A percentile compares a stretch with the other conserved stretches of the same genome.
Conservation (phyloP, 1,140 invertebrate genomes). For the roundworm (Caenorhabditis elegans) region DNA sequence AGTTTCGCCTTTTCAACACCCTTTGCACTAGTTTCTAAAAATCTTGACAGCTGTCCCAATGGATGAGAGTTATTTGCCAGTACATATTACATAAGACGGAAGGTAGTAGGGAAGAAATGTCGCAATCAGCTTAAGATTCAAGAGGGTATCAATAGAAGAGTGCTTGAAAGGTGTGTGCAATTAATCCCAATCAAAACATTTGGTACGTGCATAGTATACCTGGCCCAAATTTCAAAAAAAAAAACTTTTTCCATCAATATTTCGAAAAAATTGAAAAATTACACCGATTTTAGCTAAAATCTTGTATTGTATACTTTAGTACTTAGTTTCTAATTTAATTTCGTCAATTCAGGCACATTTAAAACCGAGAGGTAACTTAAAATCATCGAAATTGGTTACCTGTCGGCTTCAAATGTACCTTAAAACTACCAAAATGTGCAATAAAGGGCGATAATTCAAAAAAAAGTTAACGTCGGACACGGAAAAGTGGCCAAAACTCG, state of each 20-base stretch:
- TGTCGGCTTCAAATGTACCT: too few species aligned
- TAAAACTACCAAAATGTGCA: too few species aligned
- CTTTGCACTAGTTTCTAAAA: not conserved
- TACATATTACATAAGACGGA: not conserved
- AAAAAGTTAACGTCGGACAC: too few species aligned
- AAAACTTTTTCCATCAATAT: not conserved
- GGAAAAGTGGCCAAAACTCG: too few species aligned
- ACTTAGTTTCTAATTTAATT: too few species aligned
- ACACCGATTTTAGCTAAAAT: too few species aligned
- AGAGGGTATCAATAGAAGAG: not conserved
- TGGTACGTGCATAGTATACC: not conserved
- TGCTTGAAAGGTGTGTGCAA: not conserved
- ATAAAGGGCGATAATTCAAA: too few species aligned
- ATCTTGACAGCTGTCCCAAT: not conserved
- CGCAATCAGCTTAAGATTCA: slow-evolving; percentile 1
- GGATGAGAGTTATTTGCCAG: not conserved
- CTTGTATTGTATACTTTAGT: too few species aligned
- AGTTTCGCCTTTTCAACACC: slow-evolving; percentile 7
- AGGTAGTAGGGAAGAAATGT: not conserved
- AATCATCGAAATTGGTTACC: too few species aligned
- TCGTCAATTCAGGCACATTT: too few species aligned
- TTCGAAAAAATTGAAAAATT: too few species aligned
- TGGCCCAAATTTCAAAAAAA: not conserved
- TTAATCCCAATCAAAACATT: slow-evolving; percentile 21
- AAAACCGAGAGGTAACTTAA: too few species aligned